These are phyloP conservation scores for Alectoris magna DNA, from an alignment of 2,797 vertebrate genomes.

Conservation along the genomic window DNA sequence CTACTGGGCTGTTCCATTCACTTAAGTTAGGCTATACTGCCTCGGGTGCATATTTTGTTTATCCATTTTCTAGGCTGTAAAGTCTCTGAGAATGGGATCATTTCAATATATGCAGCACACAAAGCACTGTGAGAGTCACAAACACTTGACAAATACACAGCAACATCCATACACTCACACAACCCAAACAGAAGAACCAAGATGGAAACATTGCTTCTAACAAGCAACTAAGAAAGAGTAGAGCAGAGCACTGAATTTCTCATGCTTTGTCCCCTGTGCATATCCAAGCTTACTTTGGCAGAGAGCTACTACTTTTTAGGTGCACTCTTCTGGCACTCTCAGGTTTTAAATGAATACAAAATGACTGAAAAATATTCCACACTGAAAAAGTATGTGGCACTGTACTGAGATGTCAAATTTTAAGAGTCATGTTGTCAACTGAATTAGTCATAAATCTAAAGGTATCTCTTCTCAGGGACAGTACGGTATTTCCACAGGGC, in stretches of 20 bases:
- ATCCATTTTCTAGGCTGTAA: background rate
- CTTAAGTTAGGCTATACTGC: background rate
- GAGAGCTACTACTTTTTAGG: background rate
- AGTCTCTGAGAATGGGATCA: background rate
- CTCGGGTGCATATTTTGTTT: background rate
- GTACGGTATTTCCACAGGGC: background rate
- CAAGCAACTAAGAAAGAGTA: background rate
- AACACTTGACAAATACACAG: background rate
- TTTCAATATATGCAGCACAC: background rate
- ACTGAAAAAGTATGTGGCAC: background rate
- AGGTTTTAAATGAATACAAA: slow-evolving; percentile 21
- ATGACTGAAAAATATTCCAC: background rate
- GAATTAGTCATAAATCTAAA: background rate
- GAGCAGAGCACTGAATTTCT: background rate
- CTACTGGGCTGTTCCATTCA: background rate
- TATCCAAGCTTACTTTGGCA: slow-evolving; percentile 7
- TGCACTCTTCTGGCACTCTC: background rate
- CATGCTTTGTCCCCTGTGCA: background rate
- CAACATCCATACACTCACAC: background rate
- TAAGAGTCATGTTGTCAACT: background rate
- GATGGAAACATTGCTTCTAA: background rate
- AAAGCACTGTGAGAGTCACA: background rate
- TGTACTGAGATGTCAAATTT: background rate
- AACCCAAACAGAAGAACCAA: background rate
- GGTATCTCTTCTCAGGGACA: background rate